Base-by-base conservation (phyloP, 2,797 vertebrate species). In the Alauda arvensis region DNA sequence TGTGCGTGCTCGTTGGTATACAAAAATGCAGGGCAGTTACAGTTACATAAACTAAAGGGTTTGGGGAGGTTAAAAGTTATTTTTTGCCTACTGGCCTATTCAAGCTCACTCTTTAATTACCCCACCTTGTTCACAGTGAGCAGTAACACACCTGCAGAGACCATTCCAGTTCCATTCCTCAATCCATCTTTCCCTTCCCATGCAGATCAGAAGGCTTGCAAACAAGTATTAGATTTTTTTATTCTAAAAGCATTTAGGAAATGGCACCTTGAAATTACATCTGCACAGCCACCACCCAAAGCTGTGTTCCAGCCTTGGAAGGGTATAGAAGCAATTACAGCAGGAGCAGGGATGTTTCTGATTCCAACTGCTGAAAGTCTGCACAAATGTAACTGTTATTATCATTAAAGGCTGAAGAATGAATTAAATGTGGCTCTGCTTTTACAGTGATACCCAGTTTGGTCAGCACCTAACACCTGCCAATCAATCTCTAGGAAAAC, bases 41-140 rank as follows among this genome's bases (percentile, higher is more conserved):
- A 69, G 20, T 17, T 29, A 34, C 60, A 75, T 49, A 48, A 85
- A 34, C 39, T 14, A 31, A 37, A 75, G 24, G 18, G 13, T 37
- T 21, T 48, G 28, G 14, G 4, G 40, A 55, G 68, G 68, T 48
- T 11, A 3, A 24, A 83, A 70, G 37, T 28, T 40, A 18, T 1
- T 3, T 51, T 89, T 80, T 72, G 33, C 52, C 39, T 31, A 8
- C 13, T 18, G 29, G 14, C 46, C 29, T 62, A 17, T 23, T 49
- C 40, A 48, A 72, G 23, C 28, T 69, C 56, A 11, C 2, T 12
- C 37, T 72, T 70, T 48, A n/a, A 34, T 66, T 74, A 37, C 16
- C 23, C 31, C 2, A 2, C 28, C 67, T 8, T 0, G 0, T 10
- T 18, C 51, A 10, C 2, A 48, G 70, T 1, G 7, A 56, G 45